Base-by-base conservation (phyloP, 1,140 invertebrate species). In the Bombus difficillimus region DNA sequence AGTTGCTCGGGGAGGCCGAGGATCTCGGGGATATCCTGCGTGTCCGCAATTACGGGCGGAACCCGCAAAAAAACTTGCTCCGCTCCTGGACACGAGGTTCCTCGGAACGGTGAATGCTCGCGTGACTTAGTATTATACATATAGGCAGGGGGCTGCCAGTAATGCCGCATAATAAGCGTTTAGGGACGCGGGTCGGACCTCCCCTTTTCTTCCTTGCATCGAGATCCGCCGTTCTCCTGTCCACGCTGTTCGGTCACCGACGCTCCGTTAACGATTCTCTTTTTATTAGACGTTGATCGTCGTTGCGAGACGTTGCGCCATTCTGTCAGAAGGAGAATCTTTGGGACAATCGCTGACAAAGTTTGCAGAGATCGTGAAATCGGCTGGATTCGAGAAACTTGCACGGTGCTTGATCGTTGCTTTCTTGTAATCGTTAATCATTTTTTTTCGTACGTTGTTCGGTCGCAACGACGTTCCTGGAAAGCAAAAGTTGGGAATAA, bases 141-240 rank as follows among this genome's bases (percentile, higher is more conserved):
- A 90, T 89, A 90, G 90, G 86, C 57, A 81, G 32, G 43, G 64
- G 87, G 89, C 88, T 91, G 87, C 88, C 83, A 84, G 92, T 93
- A 94, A 93, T 93, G 91, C 92, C 91, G 90, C 92, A 90, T 94
- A 94, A 94, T 94, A 93, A 94, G 92, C 92, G 91, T 94, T 94
- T 94, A 93, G 92, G 91, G 91, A 94, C 92, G 89, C 92, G 89
- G 90, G 90, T 88, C 91, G 92, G 89, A 88, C 77, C 80, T 73
- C 81, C 77, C 71, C 66, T 81, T 74, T 87, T 91, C 66, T 53
- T 88, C 41, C 39, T 69, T 79, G 86, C 81, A 22, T 78, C 75
- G 68, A 77, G n/a, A 28, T 62, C 73, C 34, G 87, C 84, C 66
- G 81, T 80, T 86, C 85, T 77, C 66, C 6, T 22, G 47, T 85